Evolutionary conservation across 2,888 invertebrate species (phyloP), one percentile per base, ranked within the genome.

Genomic region (Thera obeliscata): DNA sequence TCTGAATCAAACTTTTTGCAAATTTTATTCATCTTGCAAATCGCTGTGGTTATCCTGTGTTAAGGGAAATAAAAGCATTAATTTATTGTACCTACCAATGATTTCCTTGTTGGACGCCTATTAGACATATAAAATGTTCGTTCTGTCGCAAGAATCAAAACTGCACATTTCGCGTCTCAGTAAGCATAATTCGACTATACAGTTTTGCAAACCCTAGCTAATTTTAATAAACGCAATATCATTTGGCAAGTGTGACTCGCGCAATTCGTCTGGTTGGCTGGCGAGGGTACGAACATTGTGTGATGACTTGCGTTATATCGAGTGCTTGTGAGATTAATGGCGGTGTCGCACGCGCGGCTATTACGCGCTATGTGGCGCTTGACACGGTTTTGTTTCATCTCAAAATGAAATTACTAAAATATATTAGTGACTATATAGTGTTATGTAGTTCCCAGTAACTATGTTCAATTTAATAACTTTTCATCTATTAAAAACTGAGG

Each of bases 231-330:
- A 61, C 62, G 66, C 62, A 58, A 66, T 61, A 71, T 74, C 66
- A 70, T 72, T 71, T 74, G 67, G 67, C 67, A 50, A 36, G 12
- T 66, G 66, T 71, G 72, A 71, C 69, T 68, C 48, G 69, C 64
- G 66, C 64, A 74, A 72, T 71, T 69, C 70, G 74, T 38, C 66
- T 58, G 56, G 54, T 50, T 60, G 73, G 69, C 57, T 43, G 48
- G 67, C 59, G 60, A 67, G 68, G 66, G 64, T 56, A 52, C 62
- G 58, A 68, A 88, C 87, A 86, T 85, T 86, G 87, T 84, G 83
- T 78, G 86, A 87, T 93, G 93, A 93, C 89, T 92, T 90, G 92
- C 93, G 85, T 88, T 91, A 89, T 90, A 91, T 93, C 89, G 91
- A 88, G 89, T 89, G 90, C 85, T 87, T 83, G 86, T 78, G 92